Evolutionary conservation across 2,797 vertebrate species (phyloP).

Genomic region (Amphiprion clarkii): DNA sequence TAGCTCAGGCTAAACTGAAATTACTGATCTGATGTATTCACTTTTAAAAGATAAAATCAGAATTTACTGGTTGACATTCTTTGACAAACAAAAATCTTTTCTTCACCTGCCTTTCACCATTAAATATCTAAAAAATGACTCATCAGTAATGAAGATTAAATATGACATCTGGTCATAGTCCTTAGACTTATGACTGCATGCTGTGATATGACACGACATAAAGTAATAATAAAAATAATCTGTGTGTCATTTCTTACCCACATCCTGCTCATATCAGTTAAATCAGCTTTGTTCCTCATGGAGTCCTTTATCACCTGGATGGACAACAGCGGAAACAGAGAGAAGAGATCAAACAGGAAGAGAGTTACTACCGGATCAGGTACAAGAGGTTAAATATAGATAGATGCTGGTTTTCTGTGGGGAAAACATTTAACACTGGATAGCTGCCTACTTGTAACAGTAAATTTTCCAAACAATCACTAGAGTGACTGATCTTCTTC

Average conservation of each 20-base stretch:
- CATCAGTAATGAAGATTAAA: not conserved
- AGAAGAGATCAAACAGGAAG: not conserved
- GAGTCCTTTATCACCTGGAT: slow-evolving; percentile 97
- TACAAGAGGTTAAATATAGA: not conserved
- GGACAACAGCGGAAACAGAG: slow-evolving; percentile 13
- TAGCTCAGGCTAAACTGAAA: too few species aligned
- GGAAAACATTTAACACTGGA: not conserved
- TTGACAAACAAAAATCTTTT: not conserved
- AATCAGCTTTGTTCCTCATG: slow-evolving; percentile 93
- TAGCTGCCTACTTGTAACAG: not conserved
- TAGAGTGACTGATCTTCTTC: not conserved
- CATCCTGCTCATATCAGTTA: slow-evolving; percentile 99
- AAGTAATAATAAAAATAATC: slow-evolving; percentile 6
- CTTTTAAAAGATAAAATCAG: too few species aligned
- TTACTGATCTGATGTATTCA: too few species aligned
- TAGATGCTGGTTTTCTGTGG: not conserved
- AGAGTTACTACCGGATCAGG: not conserved
- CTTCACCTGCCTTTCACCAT: not conserved
- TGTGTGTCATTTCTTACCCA: slow-evolving; percentile 89
- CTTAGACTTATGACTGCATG: slow-evolving; percentile 3
- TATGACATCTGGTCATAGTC: not conserved
- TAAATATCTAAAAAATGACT: not conserved
- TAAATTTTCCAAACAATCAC: too few species aligned
- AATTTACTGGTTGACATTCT: not conserved
- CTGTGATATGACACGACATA: not conserved